These are phyloP conservation scores for Hycleus phaleratus DNA, from an alignment of 1,140 invertebrate species.

Conservation along the genomic window DNA sequence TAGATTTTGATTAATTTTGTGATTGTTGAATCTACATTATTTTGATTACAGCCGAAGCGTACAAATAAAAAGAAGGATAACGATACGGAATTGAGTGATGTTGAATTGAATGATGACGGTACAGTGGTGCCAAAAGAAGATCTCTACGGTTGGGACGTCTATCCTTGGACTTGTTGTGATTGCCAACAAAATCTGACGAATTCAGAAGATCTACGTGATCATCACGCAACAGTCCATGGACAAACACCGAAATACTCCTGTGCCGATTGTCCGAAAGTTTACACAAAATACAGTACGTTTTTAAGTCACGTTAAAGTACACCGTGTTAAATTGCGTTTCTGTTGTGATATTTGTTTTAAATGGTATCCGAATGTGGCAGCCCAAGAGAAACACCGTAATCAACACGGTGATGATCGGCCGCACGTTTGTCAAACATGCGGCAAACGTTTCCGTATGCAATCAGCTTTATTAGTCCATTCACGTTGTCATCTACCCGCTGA, in stretches of 20 bases:
- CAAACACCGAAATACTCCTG: slow-evolving; percentile 49
- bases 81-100: slow-evolving; percentile 26
- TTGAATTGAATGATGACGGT: slow-evolving; percentile 34
- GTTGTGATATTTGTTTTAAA: slow-evolving; percentile 50
- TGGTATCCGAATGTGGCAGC: slow-evolving; percentile 43
- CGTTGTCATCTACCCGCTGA: slow-evolving; percentile 49
- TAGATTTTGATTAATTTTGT: not conserved
- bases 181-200: slow-evolving; percentile 46
- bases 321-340: slow-evolving; percentile 46
- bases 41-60: not conserved
- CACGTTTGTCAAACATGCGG: slow-evolving; percentile 48
- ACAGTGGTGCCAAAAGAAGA: slow-evolving; percentile 29
- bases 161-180: slow-evolving; percentile 51
- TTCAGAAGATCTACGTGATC: slow-evolving; percentile 45
- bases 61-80: slow-evolving; percentile 5
- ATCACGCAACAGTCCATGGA: slow-evolving; percentile 47
- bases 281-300: slow-evolving; percentile 51
- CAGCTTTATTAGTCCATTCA: slow-evolving; percentile 47
- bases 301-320: slow-evolving; percentile 50
- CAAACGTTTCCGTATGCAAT: slow-evolving; percentile 50
- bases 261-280: slow-evolving; percentile 51
- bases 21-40: not conserved
- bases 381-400: slow-evolving; percentile 45
- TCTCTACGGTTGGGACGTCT: slow-evolving; percentile 41
- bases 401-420: slow-evolving; percentile 46